Base-by-base conservation (phyloP, 2,797 vertebrate species). In the Rhincodon typus region DNA sequence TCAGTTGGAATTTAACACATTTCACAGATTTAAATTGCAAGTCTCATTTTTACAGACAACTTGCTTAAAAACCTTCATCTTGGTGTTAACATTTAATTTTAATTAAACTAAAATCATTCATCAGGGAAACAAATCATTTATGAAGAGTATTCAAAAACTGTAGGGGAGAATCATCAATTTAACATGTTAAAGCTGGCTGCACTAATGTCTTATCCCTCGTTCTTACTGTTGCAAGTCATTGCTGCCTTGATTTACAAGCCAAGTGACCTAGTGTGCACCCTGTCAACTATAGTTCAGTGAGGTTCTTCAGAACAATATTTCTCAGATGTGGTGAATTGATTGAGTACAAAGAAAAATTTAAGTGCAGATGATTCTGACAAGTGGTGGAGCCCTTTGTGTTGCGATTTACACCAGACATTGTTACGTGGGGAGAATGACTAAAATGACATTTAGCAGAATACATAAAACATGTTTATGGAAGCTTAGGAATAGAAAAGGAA, bases 371-470 rank as follows among this genome's bases (percentile, higher is more conserved):
- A 95, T 77, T 94, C 87, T 96, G 69, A 94, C 74, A 96, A 95
- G 95, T 91, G 79, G 86, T 19, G 96, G 96, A 96, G 30, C 91
- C 96, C 86, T 72, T 27, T 7, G 96, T 95, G 96, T 96, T 96
- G 34, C 13, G 2, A 0, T 0, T 4, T 69, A 95, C 0, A 0
- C 74, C 95, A 66, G 86, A 88, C 67, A 50, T 62, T 53, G 77
- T 4, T 95, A 95, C 2, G 53, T 96, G 96, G 21, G 70, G 57
- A 96, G 96, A 97, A 96, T 96, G 95, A 96, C 96, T 96, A 15
- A 25, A 46, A 95, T 21, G 38, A 12, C 50, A 86, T 66, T 95
- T 50, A 19, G 94, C 94, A 17, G 4, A 77, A 95, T 74, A 57
- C 46, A 77, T 95, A 74, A 77, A 95, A 95, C 94, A 77, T 50